Evolutionary conservation across 2,797 vertebrate species (phyloP).

Genomic region (Diplodus puntazzo): DNA sequence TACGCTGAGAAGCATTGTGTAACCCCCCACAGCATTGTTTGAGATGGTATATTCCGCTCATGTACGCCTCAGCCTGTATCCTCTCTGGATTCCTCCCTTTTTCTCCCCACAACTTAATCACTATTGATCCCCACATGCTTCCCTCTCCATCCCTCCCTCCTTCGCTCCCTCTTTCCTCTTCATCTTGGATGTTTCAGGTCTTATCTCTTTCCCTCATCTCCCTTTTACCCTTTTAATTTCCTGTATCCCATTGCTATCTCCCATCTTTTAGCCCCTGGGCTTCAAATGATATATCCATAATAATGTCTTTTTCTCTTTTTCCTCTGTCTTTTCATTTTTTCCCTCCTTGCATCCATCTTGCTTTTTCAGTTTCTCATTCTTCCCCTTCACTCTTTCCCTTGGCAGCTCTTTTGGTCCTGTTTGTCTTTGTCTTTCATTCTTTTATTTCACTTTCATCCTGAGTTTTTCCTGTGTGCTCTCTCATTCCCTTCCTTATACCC

Average conservation of each 20-base stretch:
- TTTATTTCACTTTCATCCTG: slow-evolving; percentile 22
- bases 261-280: not conserved
- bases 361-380: not conserved
- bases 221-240: slow-evolving; percentile 33
- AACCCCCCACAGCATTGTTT: not conserved
- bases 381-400: not conserved
- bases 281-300: slow-evolving; percentile 13
- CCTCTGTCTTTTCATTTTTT: not conserved
- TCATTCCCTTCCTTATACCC: not conserved
- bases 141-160: not conserved
- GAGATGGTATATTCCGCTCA: slow-evolving; percentile 47
- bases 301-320: not conserved
- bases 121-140: slow-evolving; percentile 51
- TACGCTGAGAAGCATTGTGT: not conserved
- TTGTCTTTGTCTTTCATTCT: slow-evolving; percentile 11
- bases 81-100: slow-evolving; percentile 32
- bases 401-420: slow-evolving; percentile 1
- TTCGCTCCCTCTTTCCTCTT: not conserved
- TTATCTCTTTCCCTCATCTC: slow-evolving; percentile 5
- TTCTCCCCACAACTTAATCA: slow-evolving; percentile 50
- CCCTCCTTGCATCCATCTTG: slow-evolving; percentile 8
- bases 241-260: slow-evolving; percentile 8
- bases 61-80: slow-evolving; percentile 35
- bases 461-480: not conserved
- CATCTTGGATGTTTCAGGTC: slow-evolving; percentile 10